phyloP scores from a whole-genome alignment of 2,113 vertebrate genomes.

The Cavia aperea region DNA sequence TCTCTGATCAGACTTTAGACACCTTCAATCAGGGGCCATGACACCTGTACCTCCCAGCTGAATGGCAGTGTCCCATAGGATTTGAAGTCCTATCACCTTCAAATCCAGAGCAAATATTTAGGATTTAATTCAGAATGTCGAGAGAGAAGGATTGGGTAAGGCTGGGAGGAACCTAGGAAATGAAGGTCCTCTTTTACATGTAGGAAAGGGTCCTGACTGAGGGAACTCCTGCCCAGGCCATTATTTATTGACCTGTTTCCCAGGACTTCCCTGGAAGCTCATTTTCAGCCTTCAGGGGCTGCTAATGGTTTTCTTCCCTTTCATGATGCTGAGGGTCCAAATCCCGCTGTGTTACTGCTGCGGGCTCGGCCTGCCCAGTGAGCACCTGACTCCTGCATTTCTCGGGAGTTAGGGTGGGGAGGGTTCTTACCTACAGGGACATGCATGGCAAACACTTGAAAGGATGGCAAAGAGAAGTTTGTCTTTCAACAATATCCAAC shows the following conservation, averaged over 20 bases:
- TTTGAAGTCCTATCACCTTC: neutral
- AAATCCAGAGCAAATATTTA: neutral
- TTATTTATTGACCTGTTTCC: neutral
- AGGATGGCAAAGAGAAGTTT: neutral
- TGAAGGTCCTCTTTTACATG: neutral
- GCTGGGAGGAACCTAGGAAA: neutral
- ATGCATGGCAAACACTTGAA: neutral
- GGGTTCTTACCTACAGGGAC: neutral
- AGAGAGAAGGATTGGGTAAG: neutral
- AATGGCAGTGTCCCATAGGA: no score
- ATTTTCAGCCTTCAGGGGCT: neutral
- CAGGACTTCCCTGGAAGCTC: neutral
- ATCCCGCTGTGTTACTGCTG: neutral
- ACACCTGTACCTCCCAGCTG: no score
- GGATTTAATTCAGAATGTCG: neutral
- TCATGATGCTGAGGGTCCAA: neutral
- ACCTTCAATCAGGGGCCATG: neutral
- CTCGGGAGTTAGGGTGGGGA: rapidly evolving
- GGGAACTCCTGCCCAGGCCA: neutral
- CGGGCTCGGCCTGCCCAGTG: neutral
- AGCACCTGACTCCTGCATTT: neutral
- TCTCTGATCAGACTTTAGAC: neutral
- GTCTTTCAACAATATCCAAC: neutral
- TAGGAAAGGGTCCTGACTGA: neutral
- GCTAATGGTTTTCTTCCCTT: neutral